phyloP scores from a whole-genome alignment of 2,113 vertebrate genomes.

The Neolamprologus brichardi region DNA sequence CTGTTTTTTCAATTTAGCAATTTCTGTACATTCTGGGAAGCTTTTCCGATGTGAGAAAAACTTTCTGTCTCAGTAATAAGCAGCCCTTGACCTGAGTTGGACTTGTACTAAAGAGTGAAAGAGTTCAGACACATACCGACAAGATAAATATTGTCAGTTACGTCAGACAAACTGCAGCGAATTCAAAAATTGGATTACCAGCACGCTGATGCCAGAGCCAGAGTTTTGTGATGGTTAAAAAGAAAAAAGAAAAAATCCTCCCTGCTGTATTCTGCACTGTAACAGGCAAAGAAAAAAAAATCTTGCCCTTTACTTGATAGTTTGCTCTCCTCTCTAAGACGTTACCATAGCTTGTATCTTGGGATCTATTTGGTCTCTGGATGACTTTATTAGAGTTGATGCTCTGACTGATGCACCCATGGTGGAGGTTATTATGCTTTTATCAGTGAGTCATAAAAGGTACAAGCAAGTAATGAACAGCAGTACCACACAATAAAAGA shows the following conservation, averaged over 20 bases:
- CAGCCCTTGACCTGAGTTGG: neutral
- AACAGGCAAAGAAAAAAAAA: neutral
- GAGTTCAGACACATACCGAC: neutral
- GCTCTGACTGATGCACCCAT: neutral
- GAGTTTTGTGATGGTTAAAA: neutral
- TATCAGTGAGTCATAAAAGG: neutral
- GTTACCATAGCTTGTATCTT: neutral
- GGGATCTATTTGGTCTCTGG: neutral
- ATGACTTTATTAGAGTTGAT: neutral
- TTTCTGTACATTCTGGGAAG: neutral
- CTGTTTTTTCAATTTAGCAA: neutral
- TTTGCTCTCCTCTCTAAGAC: neutral
- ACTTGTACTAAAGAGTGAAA: neutral
- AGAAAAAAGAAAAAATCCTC: neutral
- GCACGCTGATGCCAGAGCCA: neutral
- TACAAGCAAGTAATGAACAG: neutral
- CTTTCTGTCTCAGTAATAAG: neutral
- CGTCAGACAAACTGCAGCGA: neutral
- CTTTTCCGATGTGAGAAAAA: neutral
- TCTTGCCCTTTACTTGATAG: neutral
- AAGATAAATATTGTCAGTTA: neutral
- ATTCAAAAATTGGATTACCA: conserved; percentile 1
- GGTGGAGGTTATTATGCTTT: neutral
- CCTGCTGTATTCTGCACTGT: neutral
- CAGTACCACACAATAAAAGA: neutral